These are phyloP conservation scores for Polyommatus iphigenia DNA, from an alignment of 2,888 invertebrate genomes.

Conservation along the genomic window DNA sequence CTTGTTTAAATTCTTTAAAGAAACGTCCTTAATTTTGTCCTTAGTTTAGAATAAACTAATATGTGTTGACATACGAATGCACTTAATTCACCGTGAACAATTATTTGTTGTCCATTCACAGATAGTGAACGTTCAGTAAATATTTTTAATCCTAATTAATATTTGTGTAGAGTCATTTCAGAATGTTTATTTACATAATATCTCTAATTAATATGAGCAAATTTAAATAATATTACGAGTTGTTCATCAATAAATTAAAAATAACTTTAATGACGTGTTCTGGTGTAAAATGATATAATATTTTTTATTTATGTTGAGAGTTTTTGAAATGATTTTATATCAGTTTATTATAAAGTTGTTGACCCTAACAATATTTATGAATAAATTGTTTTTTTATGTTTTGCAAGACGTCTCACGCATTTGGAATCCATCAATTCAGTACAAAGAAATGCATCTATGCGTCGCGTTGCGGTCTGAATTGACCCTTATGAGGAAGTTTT, in stretches of 20 bases:
- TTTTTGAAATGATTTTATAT: neutral
- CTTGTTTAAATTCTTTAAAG: neutral
- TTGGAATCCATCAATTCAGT: too few relatives aligned
- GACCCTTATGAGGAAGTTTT: too few relatives aligned
- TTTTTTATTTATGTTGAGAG: neutral
- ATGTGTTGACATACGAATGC: constrained; percentile 15
- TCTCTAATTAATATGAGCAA: neutral
- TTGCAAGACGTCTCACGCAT: too few relatives aligned
- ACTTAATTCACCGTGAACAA: neutral
- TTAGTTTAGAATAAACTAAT: constrained; percentile 8
- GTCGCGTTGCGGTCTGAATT: too few relatives aligned
- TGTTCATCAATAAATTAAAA: neutral
- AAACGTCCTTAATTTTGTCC: neutral
- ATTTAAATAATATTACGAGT: neutral
- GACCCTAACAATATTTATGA: neutral
- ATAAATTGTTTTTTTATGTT: too few relatives aligned
- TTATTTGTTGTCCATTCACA: neutral
- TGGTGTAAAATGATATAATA: neutral
- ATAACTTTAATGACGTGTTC: neutral
- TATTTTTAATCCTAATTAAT: neutral
- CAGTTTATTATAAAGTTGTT: neutral
- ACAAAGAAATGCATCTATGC: too few relatives aligned
- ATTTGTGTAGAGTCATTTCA: neutral
- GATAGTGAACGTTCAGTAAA: neutral
- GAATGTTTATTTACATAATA: constrained; percentile 4